Percentiles rank a stretch among this genome's conserved stretches.
Evolutionary conservation across 30 jellyfish, hydroid and myxozoan genomes (phyloP).

Genomic region (Aurelia sp.): DNA sequence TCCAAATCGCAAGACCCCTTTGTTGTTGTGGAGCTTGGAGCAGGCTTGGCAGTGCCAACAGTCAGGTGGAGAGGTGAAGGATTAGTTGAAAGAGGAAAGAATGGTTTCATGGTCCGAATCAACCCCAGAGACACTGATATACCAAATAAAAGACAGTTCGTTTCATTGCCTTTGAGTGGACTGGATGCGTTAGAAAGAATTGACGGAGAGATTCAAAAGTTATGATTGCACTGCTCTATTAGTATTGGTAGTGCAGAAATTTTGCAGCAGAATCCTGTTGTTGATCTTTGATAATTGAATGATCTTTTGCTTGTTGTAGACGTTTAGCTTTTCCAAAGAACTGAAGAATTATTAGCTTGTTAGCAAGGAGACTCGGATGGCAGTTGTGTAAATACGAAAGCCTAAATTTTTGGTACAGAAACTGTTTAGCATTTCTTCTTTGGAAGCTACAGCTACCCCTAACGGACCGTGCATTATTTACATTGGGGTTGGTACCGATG

Average conservation of each 20-base stretch:
- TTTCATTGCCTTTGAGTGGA: constrained; percentile 65
- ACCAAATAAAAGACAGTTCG: constrained; percentile 27
- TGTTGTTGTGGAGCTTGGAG: constrained; percentile 86
- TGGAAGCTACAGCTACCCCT: no score
- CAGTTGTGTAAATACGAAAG: no score
- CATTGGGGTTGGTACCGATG: no score
- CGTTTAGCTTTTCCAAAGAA: no score
- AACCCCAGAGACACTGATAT: constrained; percentile 81
- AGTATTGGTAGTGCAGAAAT: background rate
- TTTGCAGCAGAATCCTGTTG: no score
- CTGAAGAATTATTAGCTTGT: no score
- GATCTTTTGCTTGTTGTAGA: no score
- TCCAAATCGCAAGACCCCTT: background rate
- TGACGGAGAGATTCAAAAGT: constrained; percentile 28
- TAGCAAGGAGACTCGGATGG: no score
- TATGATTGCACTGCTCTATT: background rate
- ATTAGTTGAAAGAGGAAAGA: constrained; percentile 3
- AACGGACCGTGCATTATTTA: no score
- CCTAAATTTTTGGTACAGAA: no score
- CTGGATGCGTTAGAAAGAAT: constrained; percentile 76
- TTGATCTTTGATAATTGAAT: no score
- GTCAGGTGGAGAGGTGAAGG: constrained; percentile 73
- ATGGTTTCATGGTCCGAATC: constrained; percentile 57
- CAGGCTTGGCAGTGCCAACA: constrained; percentile 84
- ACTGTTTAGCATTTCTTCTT: no score